phyloP scores from a whole-genome alignment of 2,888 invertebrate species.

The Timema podura region DNA sequence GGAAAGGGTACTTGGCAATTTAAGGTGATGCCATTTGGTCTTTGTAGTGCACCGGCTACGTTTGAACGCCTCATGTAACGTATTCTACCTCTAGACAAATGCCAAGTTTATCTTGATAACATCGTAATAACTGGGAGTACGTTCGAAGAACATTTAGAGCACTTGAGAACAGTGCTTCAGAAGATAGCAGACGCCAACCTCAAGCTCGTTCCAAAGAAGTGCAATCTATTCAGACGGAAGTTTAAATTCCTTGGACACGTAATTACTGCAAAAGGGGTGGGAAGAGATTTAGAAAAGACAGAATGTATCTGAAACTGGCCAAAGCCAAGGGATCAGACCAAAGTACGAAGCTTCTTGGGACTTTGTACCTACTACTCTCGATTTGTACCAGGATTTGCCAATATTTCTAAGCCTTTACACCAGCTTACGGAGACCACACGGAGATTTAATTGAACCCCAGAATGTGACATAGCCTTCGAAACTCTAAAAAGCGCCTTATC shows the following conservation, averaged over 20 bases:
- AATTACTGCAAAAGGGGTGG: not conserved
- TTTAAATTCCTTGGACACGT: not conserved
- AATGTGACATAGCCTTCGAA: not conserved
- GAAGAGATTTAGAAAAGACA: not conserved
- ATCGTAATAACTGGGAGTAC: not conserved
- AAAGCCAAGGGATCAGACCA: not conserved
- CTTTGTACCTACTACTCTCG: not conserved
- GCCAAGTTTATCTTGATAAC: not conserved
- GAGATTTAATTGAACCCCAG: not conserved
- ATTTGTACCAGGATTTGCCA: not conserved
- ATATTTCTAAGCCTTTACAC: not conserved
- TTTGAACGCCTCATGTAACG: not conserved
- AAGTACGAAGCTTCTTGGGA: not conserved
- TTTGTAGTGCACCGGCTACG: not conserved
- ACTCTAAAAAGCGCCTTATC: no score
- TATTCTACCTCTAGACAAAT: not conserved
- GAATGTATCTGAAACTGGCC: not conserved
- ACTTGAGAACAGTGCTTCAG: not conserved
- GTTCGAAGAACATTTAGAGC: not conserved
- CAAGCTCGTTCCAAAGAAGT: not conserved
- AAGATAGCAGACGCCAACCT: not conserved
- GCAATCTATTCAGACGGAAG: not conserved
- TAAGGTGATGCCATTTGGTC: not conserved
- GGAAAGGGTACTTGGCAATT: not conserved
- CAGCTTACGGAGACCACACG: not conserved